Evolutionary conservation across 35 echinoderm and acorn worm genomes (phyloP), one percentile per base, ranked within the genome.

Genomic region (Hemicentrotus pulcherrimus): DNA sequence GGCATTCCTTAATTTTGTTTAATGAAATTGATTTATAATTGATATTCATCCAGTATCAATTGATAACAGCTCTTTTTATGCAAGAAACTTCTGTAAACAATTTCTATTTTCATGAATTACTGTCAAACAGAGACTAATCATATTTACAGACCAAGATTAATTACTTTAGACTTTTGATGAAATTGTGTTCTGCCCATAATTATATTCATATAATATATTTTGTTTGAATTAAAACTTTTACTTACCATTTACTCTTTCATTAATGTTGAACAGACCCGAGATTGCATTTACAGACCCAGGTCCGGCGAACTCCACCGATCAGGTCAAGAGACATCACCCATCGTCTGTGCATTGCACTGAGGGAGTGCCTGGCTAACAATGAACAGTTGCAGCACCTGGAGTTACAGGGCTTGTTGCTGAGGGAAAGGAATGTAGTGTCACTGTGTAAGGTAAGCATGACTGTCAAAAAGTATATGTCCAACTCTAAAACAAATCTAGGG

Each of bases 381-480:
- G 59, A 97, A 78, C 60, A 94, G 2, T 35, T 99, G 71, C 47
- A 47, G 60, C 86, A 94, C 31, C 33, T 99, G 14, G 96, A 95
- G 59, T 55, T 99, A 30, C 97, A 99, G 71, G 96, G 97, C 45
- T 91, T 99, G 1, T 97, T 97, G 10, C 92, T 99, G 7, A 96
- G 96, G 65, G 91, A 91, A 33, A 94, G 96, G 65, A 96, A 98
- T 95, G 24, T 98, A 24, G 91, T 88, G 18, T 78, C 65, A 92
- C 32, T 99, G 32, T 85, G 96, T 91, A 99, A 97, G 96, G 98
- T 98, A 95, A 91, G 45, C 16, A 5, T 70, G 61, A 18, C 61
- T 50, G 48, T 13, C 8, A 8, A 50, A 13, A 50, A 50, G 0
- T 50, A 0, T 50, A 8, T 50, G 48, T 50, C 35, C 48, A 50